These are phyloP conservation scores for Liolophura sinensis DNA, from an alignment of 1,140 invertebrate species.

Conservation along the genomic window DNA sequence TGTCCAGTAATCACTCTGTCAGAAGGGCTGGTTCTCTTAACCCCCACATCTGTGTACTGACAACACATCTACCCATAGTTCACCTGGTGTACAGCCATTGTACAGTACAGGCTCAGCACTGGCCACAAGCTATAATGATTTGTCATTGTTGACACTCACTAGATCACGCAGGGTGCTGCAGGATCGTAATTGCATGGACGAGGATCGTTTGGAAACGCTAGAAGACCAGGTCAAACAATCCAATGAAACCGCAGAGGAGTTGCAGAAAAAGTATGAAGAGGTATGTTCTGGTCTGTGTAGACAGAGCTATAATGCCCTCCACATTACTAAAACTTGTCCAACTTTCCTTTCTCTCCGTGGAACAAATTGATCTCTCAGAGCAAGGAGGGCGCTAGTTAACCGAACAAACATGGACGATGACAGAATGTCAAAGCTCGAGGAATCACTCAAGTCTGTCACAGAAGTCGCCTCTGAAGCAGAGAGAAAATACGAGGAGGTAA, in stretches of 20 bases:
- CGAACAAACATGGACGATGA: constrained; percentile 98
- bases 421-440: constrained; percentile 97
- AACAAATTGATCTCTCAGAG: constrained; percentile 66
- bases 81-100: neutral
- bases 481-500: constrained; percentile 99
- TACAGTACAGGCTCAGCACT: too few relatives aligned
- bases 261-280: constrained; percentile 52
- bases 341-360: neutral
- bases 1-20: too few relatives aligned
- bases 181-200: constrained; percentile 98
- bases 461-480: constrained; percentile 99
- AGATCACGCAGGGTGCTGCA: constrained; percentile 99
- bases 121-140: too few relatives aligned
- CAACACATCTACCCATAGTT: too few relatives aligned
- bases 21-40: too few relatives aligned
- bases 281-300: constrained; percentile 20
- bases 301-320: constrained; percentile 70
- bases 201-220: constrained; percentile 91
- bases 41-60: too few relatives aligned
- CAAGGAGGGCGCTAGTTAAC: constrained; percentile 99
- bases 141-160: constrained; percentile 25
- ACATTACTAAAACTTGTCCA: constrained; percentile 84
- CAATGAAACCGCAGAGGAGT: constrained; percentile 95
- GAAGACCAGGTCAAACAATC: constrained; percentile 95
- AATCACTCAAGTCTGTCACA: constrained; percentile 96